Conservation (phyloP, 2,113 vertebrate species). For the Aphyosemion australe region DNA sequence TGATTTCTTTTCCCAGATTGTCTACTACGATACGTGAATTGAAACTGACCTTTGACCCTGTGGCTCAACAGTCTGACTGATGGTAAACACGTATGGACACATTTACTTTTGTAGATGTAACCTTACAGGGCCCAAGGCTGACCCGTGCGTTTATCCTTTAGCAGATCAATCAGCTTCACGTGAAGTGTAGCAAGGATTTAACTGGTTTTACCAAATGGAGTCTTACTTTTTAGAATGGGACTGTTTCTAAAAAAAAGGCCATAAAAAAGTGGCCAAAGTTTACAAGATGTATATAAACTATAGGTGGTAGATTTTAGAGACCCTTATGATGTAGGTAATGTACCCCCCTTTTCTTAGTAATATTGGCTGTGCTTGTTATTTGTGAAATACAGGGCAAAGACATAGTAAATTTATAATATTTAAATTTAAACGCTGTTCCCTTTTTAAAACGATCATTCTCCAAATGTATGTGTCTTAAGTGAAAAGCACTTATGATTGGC, state of each 20-base stretch:
- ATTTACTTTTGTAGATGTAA: neutral
- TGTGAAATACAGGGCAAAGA: neutral
- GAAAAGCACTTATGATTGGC: slow-evolving; percentile 19
- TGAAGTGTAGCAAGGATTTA: slow-evolving; percentile 1
- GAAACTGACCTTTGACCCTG: slow-evolving; percentile 38
- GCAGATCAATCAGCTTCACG: slow-evolving; percentile 14
- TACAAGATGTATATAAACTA: slow-evolving; percentile 16
- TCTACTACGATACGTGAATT: slow-evolving; percentile 40
- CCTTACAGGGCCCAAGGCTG: neutral
- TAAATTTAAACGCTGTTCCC: neutral
- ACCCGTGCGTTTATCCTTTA: neutral
- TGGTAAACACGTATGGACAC: slow-evolving; percentile 6
- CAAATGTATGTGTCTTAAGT: slow-evolving; percentile 8
- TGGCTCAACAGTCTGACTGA: slow-evolving; percentile 20
- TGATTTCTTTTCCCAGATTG: slow-evolving; percentile 27
- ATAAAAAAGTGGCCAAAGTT: slow-evolving; percentile 1
- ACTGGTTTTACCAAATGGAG: slow-evolving; percentile 30
- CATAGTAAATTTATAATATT: neutral
- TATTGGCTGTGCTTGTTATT: neutral
- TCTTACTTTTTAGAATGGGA: slow-evolving; percentile 17
- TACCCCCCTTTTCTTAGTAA: slow-evolving; percentile 8
- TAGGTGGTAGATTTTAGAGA: slow-evolving; percentile 15
- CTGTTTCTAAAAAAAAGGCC: neutral
- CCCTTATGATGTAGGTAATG: neutral
- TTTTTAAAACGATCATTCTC: slow-evolving; percentile 9